A percentile compares a stretch with the other conserved stretches of the same genome.
phyloP scores from a whole-genome alignment of 2,113 vertebrate species.

The Zeus faber region DNA sequence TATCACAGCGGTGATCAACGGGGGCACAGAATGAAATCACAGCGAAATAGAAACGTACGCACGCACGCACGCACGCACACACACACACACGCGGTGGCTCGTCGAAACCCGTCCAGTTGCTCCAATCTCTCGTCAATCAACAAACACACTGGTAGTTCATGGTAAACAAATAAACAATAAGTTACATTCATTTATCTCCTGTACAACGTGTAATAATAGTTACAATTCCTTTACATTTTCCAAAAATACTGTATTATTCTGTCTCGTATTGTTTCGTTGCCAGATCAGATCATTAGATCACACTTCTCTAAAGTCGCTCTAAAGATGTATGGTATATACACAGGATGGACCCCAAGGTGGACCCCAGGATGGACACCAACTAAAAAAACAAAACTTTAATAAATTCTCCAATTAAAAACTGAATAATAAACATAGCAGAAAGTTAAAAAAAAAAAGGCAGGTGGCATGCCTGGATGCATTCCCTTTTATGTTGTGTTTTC shows the following conservation, averaged over 20 bases:
- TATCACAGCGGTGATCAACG: constrained; percentile 57
- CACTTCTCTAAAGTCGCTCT: no score
- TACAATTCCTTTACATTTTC: constrained; percentile 39
- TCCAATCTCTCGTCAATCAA: constrained; percentile 39
- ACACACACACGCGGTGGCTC: constrained; percentile 28
- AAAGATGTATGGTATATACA: constrained; percentile 61
- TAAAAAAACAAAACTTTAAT: constrained; percentile 20
- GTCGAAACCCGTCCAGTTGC: constrained; percentile 12
- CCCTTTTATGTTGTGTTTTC: constrained; percentile 46
- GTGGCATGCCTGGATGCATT: constrained; percentile 44
- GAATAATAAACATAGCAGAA: constrained; percentile 30
- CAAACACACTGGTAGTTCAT: constrained; percentile 59
- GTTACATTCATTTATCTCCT: constrained; percentile 78
- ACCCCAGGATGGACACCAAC: constrained; percentile 43
- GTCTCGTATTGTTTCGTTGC: constrained; percentile 16
- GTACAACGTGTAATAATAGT: constrained; percentile 43
- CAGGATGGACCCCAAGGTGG: constrained; percentile 31
- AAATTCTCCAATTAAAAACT: constrained; percentile 44
- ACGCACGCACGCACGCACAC: constrained; percentile 22
- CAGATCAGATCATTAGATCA: constrained; percentile 48
- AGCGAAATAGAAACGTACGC: constrained; percentile 30
- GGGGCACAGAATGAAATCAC: constrained; percentile 50
- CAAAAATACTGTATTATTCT: constrained; percentile 69
- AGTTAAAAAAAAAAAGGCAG: constrained; percentile 59
- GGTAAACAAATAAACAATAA: constrained; percentile 61